phyloP scores from a whole-genome alignment of 2,113 vertebrate species.

The Macrotus californicus region DNA sequence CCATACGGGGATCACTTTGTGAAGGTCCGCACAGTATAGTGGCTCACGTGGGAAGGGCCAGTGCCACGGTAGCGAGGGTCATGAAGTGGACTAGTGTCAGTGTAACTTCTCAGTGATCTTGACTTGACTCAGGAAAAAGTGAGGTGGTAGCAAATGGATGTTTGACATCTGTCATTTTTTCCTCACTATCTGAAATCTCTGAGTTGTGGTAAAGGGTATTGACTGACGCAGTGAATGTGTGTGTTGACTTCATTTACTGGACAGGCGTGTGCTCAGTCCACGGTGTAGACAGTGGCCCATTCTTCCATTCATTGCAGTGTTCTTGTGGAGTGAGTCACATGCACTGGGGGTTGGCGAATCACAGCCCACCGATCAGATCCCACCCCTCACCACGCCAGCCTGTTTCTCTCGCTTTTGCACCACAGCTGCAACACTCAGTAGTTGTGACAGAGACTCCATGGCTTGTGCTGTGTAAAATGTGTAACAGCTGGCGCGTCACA shows the following conservation, averaged over 20 bases:
- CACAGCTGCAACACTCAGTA: background rate
- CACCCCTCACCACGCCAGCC: background rate
- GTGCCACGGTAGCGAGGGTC: background rate
- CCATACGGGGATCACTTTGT: background rate
- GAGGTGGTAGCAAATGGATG: background rate
- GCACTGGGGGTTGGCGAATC: background rate
- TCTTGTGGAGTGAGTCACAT: background rate
- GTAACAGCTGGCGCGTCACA: background rate
- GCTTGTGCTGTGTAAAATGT: background rate
- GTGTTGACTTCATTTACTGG: background rate
- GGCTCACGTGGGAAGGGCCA: background rate
- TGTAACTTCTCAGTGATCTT: background rate
- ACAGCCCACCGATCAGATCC: background rate
- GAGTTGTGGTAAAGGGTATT: background rate
- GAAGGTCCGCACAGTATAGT: background rate
- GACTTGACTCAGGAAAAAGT: background rate
- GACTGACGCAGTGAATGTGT: background rate
- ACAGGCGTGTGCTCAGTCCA: background rate
- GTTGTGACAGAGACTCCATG: background rate
- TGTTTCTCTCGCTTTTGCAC: background rate
- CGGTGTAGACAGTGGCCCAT: background rate
- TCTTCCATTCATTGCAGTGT: background rate
- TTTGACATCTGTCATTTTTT: background rate
- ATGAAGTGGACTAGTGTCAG: background rate
- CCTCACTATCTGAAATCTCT: background rate